These are phyloP conservation scores for Rhinopomastus cyanomelas DNA, from an alignment of 2,113 vertebrate species.

Conservation along the genomic window DNA sequence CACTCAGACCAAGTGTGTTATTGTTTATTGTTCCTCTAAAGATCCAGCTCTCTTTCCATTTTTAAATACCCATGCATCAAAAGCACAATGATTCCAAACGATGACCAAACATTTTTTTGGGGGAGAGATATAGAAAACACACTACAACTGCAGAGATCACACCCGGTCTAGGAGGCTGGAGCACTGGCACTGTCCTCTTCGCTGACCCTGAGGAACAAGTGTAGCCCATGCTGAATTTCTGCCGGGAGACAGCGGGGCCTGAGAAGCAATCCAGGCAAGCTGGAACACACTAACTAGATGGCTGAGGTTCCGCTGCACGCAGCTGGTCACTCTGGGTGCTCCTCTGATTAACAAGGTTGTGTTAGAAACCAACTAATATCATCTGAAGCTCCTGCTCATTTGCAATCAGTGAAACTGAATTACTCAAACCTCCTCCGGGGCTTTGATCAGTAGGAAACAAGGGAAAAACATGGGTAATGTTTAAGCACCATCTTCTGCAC, in stretches of 20 bases:
- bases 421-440: background rate
- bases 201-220: background rate
- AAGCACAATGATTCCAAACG: background rate
- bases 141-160: background rate
- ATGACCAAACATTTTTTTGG: background rate
- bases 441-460: background rate
- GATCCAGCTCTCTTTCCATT: background rate
- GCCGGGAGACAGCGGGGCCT: background rate
- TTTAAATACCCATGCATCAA: background rate
- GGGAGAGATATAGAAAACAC: background rate
- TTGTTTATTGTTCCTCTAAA: slow-evolving; percentile 17
- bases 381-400: slow-evolving; percentile 7
- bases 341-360: slow-evolving; percentile 42
- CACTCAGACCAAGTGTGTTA: slow-evolving; percentile 10
- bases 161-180: background rate
- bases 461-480: background rate
- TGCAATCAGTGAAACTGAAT: slow-evolving; percentile 44
- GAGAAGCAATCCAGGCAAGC: background rate
- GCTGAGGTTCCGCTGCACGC: background rate
- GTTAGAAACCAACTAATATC: slow-evolving; percentile 19
- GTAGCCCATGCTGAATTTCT: background rate
- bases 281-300: background rate
- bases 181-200: background rate
- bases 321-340: slow-evolving; percentile 24
- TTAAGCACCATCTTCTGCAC: slow-evolving; percentile 16